Percentiles rank a stretch among this genome's conserved stretches.
Conservation (phyloP, 1,140 invertebrate species). For the Latrodectus geometricus region DNA sequence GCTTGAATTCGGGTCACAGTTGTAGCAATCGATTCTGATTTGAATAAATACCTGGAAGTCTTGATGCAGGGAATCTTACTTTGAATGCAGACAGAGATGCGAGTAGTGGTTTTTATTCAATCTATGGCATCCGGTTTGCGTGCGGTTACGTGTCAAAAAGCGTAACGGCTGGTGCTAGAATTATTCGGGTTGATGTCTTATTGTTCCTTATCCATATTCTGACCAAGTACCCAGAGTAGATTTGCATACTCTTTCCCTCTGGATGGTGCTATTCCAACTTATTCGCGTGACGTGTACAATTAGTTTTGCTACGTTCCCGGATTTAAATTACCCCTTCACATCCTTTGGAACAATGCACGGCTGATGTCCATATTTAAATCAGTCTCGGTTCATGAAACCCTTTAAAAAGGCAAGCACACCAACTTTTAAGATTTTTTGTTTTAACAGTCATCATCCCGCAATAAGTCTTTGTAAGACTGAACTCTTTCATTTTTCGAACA, state of each 20-base stretch:
- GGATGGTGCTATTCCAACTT: background rate
- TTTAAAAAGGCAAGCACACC: background rate
- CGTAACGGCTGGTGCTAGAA: background rate
- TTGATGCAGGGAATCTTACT: no score
- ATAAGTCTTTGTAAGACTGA: no score
- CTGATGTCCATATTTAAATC: constrained; percentile 10
- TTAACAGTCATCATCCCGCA: no score
- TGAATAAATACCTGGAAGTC: no score
- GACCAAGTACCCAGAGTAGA: background rate
- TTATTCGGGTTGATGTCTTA: background rate
- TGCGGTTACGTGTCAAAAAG: background rate
- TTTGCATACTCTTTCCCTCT: background rate
- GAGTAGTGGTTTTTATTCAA: background rate
- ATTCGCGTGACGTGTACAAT: constrained; percentile 28
- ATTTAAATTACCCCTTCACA: constrained; percentile 2
- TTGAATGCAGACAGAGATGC: no score
- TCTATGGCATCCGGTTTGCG: background rate
- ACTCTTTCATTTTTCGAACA: no score
- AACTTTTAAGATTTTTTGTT: no score
- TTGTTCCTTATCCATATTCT: background rate
- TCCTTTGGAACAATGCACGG: constrained; percentile 7
- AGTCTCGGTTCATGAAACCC: constrained; percentile 31
- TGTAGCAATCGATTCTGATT: no score
- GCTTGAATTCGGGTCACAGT: no score
- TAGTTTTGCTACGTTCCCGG: constrained; percentile 11